Evolutionary conservation across 2,888 invertebrate genomes (phyloP).

Genomic region (Pseudococcus jackbeardsleyi): DNA sequence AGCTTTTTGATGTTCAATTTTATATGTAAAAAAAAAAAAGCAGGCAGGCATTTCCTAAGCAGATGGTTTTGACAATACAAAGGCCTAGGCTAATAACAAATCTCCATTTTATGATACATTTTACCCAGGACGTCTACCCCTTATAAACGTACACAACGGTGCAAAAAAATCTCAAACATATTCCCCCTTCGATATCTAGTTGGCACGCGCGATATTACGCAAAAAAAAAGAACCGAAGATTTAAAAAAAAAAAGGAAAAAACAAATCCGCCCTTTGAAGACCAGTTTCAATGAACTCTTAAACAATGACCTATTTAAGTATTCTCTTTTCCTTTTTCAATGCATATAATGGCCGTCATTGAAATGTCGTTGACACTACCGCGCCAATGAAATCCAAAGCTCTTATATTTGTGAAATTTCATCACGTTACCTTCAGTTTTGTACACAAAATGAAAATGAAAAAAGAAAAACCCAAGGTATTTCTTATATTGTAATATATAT

Average conservation of each 20-base stretch:
- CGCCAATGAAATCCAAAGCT: constrained; percentile 1
- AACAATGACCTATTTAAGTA: constrained; percentile 47
- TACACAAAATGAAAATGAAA: not conserved
- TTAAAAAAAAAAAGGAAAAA: constrained; percentile 24
- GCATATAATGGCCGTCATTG: constrained; percentile 35
- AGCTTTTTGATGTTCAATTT: constrained; percentile 16
- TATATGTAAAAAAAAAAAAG: not conserved
- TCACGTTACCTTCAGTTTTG: not conserved
- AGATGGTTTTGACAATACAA: constrained; percentile 50
- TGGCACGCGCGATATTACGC: constrained; percentile 50
- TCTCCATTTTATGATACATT: constrained; percentile 54
- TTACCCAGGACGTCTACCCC: constrained; percentile 16
- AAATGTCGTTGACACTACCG: constrained; percentile 42
- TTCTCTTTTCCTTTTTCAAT: constrained; percentile 12
- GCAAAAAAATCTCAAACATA: constrained; percentile 41
- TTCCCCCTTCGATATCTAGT: constrained; percentile 38
- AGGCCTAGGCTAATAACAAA: constrained; percentile 45
- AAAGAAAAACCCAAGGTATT: not conserved
- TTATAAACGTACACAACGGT: not conserved
- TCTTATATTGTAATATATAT: not conserved
- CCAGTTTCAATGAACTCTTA: constrained; percentile 51
- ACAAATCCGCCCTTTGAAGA: constrained; percentile 50
- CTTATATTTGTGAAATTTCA: constrained; percentile 25
- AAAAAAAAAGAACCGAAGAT: constrained; percentile 25
- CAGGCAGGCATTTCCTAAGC: constrained; percentile 19